Percentiles rank a stretch among this genome's conserved stretches.
Evolutionary conservation across 2,888 invertebrate genomes (phyloP).

Genomic region (Brenthis ino): DNA sequence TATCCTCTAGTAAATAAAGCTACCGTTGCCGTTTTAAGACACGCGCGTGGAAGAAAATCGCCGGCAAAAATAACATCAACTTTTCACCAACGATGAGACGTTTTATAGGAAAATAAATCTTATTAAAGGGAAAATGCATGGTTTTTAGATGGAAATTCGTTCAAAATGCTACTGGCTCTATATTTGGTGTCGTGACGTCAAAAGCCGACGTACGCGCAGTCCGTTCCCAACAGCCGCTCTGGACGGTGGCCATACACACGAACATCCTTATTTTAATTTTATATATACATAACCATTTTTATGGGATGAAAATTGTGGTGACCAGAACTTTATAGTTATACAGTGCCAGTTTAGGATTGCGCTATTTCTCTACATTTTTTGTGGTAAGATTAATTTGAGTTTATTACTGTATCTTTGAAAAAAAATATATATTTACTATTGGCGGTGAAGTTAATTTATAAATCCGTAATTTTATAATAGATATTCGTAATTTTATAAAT

Average conservation of each 20-base stretch:
- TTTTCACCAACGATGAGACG: conserved; percentile 56
- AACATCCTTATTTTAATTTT: conserved; percentile 32
- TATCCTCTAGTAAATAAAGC: conserved; percentile 61
- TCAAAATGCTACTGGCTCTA: conserved; percentile 53
- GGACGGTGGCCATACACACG: conserved; percentile 52
- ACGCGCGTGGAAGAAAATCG: conserved; percentile 72
- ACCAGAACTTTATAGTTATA: conserved; percentile 2
- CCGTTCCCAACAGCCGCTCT: conserved; percentile 65
- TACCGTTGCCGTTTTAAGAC: conserved; percentile 75
- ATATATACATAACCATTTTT: conserved; percentile 33
- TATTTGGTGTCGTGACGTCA: conserved; percentile 75
- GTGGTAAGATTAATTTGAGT: conserved; percentile 2
- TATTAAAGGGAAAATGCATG: conserved; percentile 34
- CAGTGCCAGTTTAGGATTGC: conserved; percentile 52
- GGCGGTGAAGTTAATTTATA: too few relatives aligned
- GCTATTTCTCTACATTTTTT: conserved; percentile 39
- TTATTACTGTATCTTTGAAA: neutral
- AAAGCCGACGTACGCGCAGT: conserved; percentile 64
- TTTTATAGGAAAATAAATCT: conserved; percentile 45
- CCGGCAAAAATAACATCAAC: conserved; percentile 79
- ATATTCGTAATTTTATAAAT: too few relatives aligned
- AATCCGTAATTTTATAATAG: neutral
- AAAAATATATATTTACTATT: neutral
- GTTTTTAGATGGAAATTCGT: conserved; percentile 46
- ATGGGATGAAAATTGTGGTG: conserved; percentile 24